A percentile compares a stretch with the other conserved stretches of the same genome.
These are phyloP conservation scores for Sebastes kiyomatsui DNA, from an alignment of 2,797 vertebrate genomes.

Conservation along the genomic window DNA sequence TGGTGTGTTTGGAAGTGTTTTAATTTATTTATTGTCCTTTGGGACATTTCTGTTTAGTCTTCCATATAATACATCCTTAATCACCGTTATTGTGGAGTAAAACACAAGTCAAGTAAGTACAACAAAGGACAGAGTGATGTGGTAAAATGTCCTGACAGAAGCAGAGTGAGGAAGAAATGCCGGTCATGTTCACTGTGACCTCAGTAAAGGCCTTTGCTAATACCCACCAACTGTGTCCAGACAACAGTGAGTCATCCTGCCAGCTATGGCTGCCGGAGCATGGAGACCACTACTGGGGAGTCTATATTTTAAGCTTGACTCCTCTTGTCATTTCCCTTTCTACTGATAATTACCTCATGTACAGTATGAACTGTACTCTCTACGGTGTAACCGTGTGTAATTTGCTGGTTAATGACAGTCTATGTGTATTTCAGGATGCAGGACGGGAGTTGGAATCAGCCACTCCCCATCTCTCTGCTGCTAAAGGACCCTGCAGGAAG, in stretches of 20 bases:
- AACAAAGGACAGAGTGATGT: conserved; percentile 5
- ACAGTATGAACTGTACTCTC: not conserved
- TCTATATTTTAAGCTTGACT: conserved; percentile 43
- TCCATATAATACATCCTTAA: not conserved
- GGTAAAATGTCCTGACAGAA: conserved; percentile 24
- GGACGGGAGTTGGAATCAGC: conserved; percentile 84
- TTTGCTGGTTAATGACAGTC: not conserved
- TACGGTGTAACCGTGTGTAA: not conserved
- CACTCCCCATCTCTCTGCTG: conserved; percentile 82
- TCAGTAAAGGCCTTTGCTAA: conserved; percentile 64
- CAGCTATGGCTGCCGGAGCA: conserved; percentile 29
- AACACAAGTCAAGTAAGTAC: not conserved
- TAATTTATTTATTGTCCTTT: too few species aligned
- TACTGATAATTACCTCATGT: conserved; percentile 1
- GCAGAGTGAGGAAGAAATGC: conserved; percentile 39
- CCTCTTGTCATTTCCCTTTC: conserved; percentile 12
- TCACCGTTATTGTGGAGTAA: not conserved
- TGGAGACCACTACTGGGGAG: conserved; percentile 1
- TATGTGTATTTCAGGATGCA: conserved; percentile 86
- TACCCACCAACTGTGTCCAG: conserved; percentile 71
- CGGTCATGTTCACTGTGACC: conserved; percentile 53
- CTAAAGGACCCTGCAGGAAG: conserved; percentile 80
- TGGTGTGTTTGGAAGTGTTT: too few species aligned
- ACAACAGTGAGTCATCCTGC: conserved; percentile 74
- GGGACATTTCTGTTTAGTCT: too few species aligned